phyloP scores from a whole-genome alignment of 2,888 invertebrate genomes.

The Oxyscelio sp. region DNA sequence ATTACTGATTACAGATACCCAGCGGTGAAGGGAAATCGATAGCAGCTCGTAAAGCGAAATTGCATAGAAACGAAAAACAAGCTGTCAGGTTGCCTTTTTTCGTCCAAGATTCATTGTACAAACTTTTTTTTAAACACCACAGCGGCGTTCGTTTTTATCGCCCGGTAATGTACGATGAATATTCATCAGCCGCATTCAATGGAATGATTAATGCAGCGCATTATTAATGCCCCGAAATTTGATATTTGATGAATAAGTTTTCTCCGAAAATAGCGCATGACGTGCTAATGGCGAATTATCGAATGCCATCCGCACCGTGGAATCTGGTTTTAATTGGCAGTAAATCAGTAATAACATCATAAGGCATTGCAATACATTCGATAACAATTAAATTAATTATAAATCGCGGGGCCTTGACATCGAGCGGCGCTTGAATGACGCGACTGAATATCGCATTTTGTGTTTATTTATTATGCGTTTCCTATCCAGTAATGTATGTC shows the following conservation, averaged over 20 bases:
- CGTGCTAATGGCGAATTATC: slow-evolving; percentile 61
- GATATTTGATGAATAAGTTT: slow-evolving; percentile 61
- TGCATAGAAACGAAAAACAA: slow-evolving; percentile 68
- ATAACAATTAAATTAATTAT: slow-evolving; percentile 67
- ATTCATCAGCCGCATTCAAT: too few relatives aligned
- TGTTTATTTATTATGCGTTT: slow-evolving; percentile 60
- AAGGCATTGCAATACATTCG: slow-evolving; percentile 50
- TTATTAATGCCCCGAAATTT: too few relatives aligned
- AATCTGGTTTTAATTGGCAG: slow-evolving; percentile 59
- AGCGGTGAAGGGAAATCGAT: slow-evolving; percentile 57
- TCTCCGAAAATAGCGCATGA: slow-evolving; percentile 40
- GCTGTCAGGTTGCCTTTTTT: slow-evolving; percentile 52
- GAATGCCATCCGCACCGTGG: slow-evolving; percentile 40
- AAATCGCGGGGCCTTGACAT: slow-evolving; percentile 52
- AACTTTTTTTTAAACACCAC: slow-evolving; percentile 34
- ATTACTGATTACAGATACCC: slow-evolving; percentile 64
- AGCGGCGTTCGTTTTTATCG: slow-evolving; percentile 34
- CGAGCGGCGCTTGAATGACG: slow-evolving; percentile 43
- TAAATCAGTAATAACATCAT: slow-evolving; percentile 56
- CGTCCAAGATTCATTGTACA: slow-evolving; percentile 49
- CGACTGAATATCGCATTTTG: slow-evolving; percentile 34
- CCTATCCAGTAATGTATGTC: slow-evolving; percentile 53
- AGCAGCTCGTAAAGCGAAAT: slow-evolving; percentile 61
- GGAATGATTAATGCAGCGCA: too few relatives aligned
- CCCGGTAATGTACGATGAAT: slow-evolving; percentile 24